Conservation (phyloP, 2,113 vertebrate genomes). For the Leptobrachium leishanense region DNA sequence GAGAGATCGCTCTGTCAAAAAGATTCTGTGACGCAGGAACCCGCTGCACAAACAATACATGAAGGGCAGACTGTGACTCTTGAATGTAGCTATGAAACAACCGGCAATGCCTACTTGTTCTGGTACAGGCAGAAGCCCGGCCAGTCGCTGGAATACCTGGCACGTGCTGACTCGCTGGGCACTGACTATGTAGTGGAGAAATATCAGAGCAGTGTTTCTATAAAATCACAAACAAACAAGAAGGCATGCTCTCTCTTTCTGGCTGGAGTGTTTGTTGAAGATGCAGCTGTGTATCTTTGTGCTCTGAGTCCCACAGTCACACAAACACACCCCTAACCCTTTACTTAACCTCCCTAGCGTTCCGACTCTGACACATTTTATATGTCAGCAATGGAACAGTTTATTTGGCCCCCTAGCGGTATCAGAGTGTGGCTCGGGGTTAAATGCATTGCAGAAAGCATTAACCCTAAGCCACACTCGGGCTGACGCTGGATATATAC, state of each 20-base stretch:
- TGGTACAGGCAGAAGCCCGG: neutral
- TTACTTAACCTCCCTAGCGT: too few relatives aligned
- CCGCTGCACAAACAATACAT: neutral
- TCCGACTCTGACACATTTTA: too few relatives aligned
- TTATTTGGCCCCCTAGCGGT: too few relatives aligned
- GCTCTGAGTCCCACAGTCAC: slow-evolving; percentile 2
- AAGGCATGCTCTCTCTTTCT: neutral
- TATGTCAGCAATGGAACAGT: too few relatives aligned
- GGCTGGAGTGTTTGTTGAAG: neutral
- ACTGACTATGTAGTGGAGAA: neutral
- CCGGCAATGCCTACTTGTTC: neutral
- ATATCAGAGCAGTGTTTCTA: neutral
- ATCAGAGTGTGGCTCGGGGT: too few relatives aligned
- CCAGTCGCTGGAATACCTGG: neutral
- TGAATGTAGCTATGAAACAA: slow-evolving; percentile 11
- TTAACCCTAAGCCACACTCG: too few relatives aligned
- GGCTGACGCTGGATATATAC: too few relatives aligned
- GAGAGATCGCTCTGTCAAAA: neutral
- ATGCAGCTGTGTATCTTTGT: neutral
- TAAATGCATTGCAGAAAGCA: too few relatives aligned
- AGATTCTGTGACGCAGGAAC: neutral
- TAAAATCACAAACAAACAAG: neutral
- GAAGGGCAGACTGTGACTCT: neutral
- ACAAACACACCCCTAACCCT: too few relatives aligned
- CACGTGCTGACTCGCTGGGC: neutral